A percentile compares a stretch with the other conserved stretches of the same genome.
Evolutionary conservation across 2,113 vertebrate genomes (phyloP).

Genomic region (Takifugu flavidus): DNA sequence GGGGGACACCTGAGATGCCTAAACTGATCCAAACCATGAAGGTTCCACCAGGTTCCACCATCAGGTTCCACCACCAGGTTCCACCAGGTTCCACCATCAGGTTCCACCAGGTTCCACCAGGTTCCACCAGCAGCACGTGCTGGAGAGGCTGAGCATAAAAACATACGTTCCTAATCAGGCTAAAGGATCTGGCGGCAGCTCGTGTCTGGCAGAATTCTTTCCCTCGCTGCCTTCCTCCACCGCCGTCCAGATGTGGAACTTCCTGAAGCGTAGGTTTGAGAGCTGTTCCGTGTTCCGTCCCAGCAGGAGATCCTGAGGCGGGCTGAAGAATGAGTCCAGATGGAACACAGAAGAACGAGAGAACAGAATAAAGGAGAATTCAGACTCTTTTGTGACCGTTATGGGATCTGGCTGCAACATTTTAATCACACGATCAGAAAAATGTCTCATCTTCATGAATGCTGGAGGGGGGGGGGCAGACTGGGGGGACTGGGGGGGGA

Average conservation of each 20-base stretch:
- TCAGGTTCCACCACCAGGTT: too few species aligned
- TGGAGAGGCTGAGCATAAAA: conserved; percentile 35
- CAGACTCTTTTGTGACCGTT: background rate
- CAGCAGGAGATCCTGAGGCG: conserved; percentile 44
- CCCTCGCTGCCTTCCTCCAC: conserved; percentile 34
- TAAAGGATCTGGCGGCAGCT: conserved; percentile 56
- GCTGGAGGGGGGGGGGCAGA: too few species aligned
- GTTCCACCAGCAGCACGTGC: conserved; percentile 12
- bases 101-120: background rate
- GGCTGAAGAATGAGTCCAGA: conserved; percentile 49
- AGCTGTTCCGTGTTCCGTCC: conserved; percentile 54
- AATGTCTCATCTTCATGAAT: too few species aligned
- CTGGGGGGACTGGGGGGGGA: too few species aligned
- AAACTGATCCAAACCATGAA: conserved; percentile 23
- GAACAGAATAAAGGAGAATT: background rate
- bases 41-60: too few species aligned
- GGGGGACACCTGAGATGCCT: too few species aligned
- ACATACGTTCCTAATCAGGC: conserved; percentile 69
- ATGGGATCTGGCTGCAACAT: too few species aligned
- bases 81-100: background rate
- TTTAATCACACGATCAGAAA: too few species aligned
- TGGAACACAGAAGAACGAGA: conserved; percentile 34
- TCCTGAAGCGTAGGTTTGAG: conserved; percentile 53
- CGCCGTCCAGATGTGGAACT: conserved; percentile 68
- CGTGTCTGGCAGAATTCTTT: conserved; percentile 54